phyloP scores from a whole-genome alignment of 2,888 invertebrate genomes.

The Arge pagana region DNA sequence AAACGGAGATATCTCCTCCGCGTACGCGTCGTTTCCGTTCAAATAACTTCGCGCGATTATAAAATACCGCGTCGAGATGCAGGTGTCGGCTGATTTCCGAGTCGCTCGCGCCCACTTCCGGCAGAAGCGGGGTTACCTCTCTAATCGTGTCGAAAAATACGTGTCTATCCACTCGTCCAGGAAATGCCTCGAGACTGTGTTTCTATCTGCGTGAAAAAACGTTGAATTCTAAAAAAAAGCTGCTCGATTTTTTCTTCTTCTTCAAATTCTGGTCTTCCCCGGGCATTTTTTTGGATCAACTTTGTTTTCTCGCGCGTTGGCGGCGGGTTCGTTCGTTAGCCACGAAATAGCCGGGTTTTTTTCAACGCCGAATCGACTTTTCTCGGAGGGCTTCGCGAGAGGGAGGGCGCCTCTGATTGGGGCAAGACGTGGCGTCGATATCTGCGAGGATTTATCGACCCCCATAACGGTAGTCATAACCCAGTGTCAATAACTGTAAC shows the following conservation, averaged over 20 bases:
- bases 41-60: constrained; percentile 40
- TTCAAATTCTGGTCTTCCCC: no score
- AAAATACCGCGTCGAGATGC: constrained; percentile 38
- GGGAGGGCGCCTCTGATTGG: no score
- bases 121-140: no score
- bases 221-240: no score
- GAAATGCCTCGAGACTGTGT: no score
- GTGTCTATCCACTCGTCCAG: no score
- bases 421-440: no score
- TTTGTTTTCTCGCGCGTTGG: constrained; percentile 37
- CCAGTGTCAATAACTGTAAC: constrained; percentile 14
- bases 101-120: no score
- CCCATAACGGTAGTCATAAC: constrained; percentile 15
- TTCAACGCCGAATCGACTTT: constrained; percentile 12
- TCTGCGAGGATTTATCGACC: constrained; percentile 2
- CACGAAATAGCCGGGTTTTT: neutral
- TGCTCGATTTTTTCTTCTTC: no score
- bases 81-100: constrained; percentile 45
- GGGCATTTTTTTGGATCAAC: constrained; percentile 30
- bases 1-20: constrained; percentile 43
- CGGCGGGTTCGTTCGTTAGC: neutral
- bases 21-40: constrained; percentile 54
- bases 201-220: no score
- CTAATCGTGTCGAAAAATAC: no score
- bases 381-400: neutral